Base-by-base conservation (phyloP, 2,797 vertebrate genomes). In the Scolopax bukidnonensis region DNA sequence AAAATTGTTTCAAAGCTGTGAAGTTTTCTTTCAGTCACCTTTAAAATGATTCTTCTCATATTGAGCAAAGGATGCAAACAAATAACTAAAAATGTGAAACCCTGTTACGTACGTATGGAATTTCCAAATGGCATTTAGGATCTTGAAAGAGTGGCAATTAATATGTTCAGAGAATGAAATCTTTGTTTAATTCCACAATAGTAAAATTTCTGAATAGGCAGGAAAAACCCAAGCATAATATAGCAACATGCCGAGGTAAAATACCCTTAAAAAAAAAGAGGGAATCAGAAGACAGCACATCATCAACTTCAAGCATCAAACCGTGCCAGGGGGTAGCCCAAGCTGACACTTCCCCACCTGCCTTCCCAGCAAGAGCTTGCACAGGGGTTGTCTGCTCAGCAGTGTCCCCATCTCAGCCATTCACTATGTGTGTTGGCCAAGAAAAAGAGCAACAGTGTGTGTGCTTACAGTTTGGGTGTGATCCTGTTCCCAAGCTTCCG, bases 401-500 rank as follows among this genome's bases (percentile, higher is more conserved):
- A 41, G 23, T 16, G 13, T 33, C 56, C 79, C 48, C 8, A 1
- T 33, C 38, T 74, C 60, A 83, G 56, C 15, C 25, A 50, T 10
- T 87, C 71, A 41, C 16, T 38, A 3, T 9, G 1, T 16, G 14
- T 23, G 28, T n/a, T 40, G 83, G 30, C 9, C 43, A 77, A 77
- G 51, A 10, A 68, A 83, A 70, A 21, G 63, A 8, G 0, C 7
- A 28, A 3, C 11, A 16, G 7, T 30, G 1, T 24, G 2, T 30
- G 16, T 0, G 0, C 27, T 40, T 69, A 25, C 4, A 79, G 12
- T 61, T 61, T 45, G 23, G 10, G 8, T 50, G 7, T 12, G 10
- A 67, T 70, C 30, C 10, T 60, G 7, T 60, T 45, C 83, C 27
- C 30, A 54, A n/a, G 9, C 9, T 63, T 87, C 33, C 12, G 38